A percentile compares a stretch with the other conserved stretches of the same genome.
Evolutionary conservation across 2,113 vertebrate genomes (phyloP).

Genomic region (Solea senegalensis): DNA sequence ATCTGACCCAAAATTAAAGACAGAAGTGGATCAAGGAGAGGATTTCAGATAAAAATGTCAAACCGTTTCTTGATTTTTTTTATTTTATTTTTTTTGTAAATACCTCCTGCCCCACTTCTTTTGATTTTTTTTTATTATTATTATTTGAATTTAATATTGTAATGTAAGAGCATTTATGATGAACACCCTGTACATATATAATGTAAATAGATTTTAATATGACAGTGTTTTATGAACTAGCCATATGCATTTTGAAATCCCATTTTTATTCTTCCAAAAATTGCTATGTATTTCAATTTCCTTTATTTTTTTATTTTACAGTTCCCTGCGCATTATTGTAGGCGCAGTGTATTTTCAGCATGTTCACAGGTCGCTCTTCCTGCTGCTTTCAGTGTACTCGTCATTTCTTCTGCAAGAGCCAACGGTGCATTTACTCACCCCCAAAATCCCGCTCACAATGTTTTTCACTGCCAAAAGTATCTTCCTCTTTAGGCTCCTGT

Average conservation of each 20-base stretch:
- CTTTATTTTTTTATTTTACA: constrained; percentile 31
- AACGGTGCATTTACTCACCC: constrained; percentile 18
- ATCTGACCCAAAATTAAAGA: constrained; percentile 22
- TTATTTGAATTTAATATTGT: constrained; percentile 62
- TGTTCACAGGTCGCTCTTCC: constrained; percentile 54
- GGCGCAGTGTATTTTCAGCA: constrained; percentile 36
- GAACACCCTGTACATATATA: constrained; percentile 64
- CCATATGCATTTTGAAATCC: constrained; percentile 28
- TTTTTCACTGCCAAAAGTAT: constrained; percentile 54
- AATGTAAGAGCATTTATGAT: constrained; percentile 74
- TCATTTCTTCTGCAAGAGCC: constrained; percentile 70
- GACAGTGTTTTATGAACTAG: constrained; percentile 64
- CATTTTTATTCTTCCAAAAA: constrained; percentile 34
- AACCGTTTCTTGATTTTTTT: constrained; percentile 12
- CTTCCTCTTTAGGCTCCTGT: constrained; percentile 51
- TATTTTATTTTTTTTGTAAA: constrained; percentile 51
- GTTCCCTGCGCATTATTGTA: constrained; percentile 16
- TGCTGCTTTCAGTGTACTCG: constrained; percentile 66
- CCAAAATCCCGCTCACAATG: constrained; percentile 30
- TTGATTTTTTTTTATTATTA: constrained; percentile 45
- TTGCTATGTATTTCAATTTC: constrained; percentile 63
- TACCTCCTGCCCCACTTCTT: constrained; percentile 43
- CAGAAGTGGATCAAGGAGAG: constrained; percentile 32
- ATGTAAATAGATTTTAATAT: constrained; percentile 82
- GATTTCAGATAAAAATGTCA: constrained; percentile 32